phyloP scores from a whole-genome alignment of 2,797 vertebrate genomes.

The Hippocampus kuda region DNA sequence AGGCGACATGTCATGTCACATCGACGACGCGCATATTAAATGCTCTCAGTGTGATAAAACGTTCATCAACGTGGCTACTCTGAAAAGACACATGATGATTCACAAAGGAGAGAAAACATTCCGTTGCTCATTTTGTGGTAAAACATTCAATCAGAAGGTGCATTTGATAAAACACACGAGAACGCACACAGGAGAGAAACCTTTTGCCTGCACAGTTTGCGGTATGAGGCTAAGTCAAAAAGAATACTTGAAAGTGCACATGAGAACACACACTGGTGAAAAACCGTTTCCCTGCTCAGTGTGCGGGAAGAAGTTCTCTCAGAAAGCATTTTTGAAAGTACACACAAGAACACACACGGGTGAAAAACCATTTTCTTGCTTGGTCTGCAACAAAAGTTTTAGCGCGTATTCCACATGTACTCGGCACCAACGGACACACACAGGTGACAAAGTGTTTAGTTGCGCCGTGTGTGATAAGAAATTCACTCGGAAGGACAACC shows the following conservation, averaged over 20 bases:
- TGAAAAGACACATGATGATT: not conserved
- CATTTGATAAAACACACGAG: not conserved
- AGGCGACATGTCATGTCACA: not conserved
- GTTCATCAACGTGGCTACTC: not conserved
- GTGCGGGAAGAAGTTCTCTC: not conserved
- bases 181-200: constrained; percentile 3
- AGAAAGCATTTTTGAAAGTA: not conserved
- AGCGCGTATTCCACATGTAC: not conserved
- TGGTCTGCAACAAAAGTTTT: not conserved
- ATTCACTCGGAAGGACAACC: constrained; percentile 2
- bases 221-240: too few species aligned
- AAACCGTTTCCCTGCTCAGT: constrained; percentile 3
- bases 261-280: constrained; percentile 2
- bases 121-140: not conserved
- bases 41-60: not conserved
- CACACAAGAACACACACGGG: constrained; percentile 2
- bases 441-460: constrained; percentile 5
- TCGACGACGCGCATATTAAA: not conserved
- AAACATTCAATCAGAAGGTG: not conserved
- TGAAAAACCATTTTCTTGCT: constrained; percentile 3
- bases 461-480: not conserved
- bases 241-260: not conserved
- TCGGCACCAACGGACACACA: not conserved
- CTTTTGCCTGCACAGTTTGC: constrained; percentile 1
- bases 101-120: not conserved